phyloP scores from a whole-genome alignment of 2,113 vertebrate species.

The Calidris pygmaea region DNA sequence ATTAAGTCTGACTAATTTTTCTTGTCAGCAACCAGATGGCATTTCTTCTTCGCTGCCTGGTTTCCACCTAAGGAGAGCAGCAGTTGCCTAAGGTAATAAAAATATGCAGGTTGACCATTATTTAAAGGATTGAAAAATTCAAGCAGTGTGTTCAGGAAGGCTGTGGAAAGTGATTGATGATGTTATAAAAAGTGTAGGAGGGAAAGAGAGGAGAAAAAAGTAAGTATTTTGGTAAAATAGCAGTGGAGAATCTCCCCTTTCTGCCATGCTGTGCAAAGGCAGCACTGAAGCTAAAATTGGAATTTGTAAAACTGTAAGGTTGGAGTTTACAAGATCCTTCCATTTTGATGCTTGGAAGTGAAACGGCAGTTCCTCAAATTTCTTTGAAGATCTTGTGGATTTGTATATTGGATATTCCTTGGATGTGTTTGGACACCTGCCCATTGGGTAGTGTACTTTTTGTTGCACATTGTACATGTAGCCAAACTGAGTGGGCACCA shows the following conservation, averaged over 20 bases:
- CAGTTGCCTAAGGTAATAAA: background rate
- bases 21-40: background rate
- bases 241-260: background rate
- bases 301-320: background rate
- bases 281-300: background rate
- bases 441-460: background rate
- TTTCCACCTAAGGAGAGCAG: background rate
- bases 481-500: background rate
- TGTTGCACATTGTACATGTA: background rate
- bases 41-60: background rate
- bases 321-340: background rate
- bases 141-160: background rate
- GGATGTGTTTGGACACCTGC: background rate
- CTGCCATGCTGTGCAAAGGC: background rate
- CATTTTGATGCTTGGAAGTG: background rate
- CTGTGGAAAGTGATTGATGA: background rate
- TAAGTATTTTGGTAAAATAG: background rate
- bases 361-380: background rate
- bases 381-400: background rate
- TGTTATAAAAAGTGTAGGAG: background rate
- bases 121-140: background rate
- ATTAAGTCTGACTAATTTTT: background rate
- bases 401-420: background rate
- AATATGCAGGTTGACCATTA: background rate
- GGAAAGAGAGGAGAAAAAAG: background rate